These are phyloP conservation scores for Heliconius ethilla DNA, from an alignment of 2,888 invertebrate genomes.

Conservation along the genomic window DNA sequence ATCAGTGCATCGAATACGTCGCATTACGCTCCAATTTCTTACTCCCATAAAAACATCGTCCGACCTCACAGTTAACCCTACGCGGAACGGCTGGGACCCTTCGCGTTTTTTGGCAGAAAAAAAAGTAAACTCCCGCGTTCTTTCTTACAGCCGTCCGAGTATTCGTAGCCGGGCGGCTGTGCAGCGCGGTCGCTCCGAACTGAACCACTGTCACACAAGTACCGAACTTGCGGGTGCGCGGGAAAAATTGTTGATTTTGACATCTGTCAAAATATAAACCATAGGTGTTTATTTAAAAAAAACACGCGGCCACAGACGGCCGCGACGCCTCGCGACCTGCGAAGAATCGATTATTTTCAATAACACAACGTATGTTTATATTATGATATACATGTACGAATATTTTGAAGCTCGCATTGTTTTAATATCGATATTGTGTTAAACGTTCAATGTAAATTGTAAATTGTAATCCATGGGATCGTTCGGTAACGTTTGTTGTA, in stretches of 20 bases:
- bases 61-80: constrained; percentile 75
- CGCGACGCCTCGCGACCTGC: constrained; percentile 50
- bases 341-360: constrained; percentile 59
- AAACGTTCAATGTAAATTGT: constrained; percentile 62
- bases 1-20: constrained; percentile 38
- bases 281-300: constrained; percentile 42
- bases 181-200: constrained; percentile 69
- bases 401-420: constrained; percentile 72
- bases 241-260: constrained; percentile 66
- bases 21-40: constrained; percentile 49
- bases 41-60: constrained; percentile 58
- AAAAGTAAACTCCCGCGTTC: constrained; percentile 62
- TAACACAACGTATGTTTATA: constrained; percentile 70
- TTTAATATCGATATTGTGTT: constrained; percentile 75
- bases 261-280: constrained; percentile 52
- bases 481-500: constrained; percentile 70
- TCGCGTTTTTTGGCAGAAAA: constrained; percentile 77
- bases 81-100: constrained; percentile 60
- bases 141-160: constrained; percentile 58
- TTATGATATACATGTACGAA: constrained; percentile 61
- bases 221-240: constrained; percentile 68
- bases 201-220: constrained; percentile 49
- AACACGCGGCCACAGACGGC: constrained; percentile 27
- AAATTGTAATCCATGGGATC: constrained; percentile 51
- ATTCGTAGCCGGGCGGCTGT: constrained; percentile 76